phyloP scores from a whole-genome alignment of 2,888 invertebrate genomes.

The Eilema depressum region DNA sequence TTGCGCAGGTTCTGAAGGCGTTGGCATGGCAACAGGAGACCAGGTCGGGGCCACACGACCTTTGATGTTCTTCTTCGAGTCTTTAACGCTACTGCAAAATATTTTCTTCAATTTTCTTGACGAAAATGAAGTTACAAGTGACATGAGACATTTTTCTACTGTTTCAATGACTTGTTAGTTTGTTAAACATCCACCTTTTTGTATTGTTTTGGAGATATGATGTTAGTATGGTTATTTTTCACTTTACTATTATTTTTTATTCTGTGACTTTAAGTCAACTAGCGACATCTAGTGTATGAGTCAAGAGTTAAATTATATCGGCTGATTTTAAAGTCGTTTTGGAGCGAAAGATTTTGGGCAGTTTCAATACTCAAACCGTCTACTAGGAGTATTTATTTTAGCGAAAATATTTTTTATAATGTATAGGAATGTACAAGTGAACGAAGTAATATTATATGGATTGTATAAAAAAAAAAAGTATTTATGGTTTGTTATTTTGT shows the following conservation, averaged over 20 bases:
- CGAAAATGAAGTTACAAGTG: constrained; percentile 20
- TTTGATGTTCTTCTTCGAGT: constrained; percentile 67
- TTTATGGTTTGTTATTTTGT: too few relatives aligned
- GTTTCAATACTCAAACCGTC: too few relatives aligned
- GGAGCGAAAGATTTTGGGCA: too few relatives aligned
- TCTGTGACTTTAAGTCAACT: too few relatives aligned
- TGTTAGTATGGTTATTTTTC: constrained; percentile 8
- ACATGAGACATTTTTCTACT: constrained; percentile 20
- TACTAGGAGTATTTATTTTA: too few relatives aligned
- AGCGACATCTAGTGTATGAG: not conserved
- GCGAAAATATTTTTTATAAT: too few relatives aligned
- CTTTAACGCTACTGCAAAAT: constrained; percentile 62
- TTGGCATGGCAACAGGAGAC: constrained; percentile 63
- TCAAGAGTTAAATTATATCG: not conserved
- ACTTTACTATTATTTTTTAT: too few relatives aligned
- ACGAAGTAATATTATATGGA: too few relatives aligned
- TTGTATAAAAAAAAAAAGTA: too few relatives aligned
- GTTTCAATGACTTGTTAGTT: constrained; percentile 14
- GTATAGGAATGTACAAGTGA: too few relatives aligned
- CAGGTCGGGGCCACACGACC: constrained; percentile 52
- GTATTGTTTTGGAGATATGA: not conserved
- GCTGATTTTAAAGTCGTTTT: too few relatives aligned
- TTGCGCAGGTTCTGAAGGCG: constrained; percentile 81
- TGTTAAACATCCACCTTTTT: constrained; percentile 14
- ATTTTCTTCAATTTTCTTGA: constrained; percentile 35